A percentile compares a stretch with the other conserved stretches of the same genome.
Evolutionary conservation across 2,797 vertebrate species (phyloP).

Genomic region (Falco concolor): DNA sequence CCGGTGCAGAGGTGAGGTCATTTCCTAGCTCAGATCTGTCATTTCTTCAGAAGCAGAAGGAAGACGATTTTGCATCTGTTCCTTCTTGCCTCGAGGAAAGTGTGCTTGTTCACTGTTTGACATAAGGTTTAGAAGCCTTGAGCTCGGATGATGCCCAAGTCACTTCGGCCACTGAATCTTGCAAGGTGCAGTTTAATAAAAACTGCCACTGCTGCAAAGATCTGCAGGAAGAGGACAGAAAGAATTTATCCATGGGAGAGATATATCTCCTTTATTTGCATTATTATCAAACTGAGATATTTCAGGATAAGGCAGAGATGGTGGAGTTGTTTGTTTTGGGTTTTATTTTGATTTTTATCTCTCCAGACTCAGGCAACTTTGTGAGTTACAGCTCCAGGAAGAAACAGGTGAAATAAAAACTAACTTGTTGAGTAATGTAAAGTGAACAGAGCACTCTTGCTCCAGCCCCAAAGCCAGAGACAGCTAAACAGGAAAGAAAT

Average conservation of each 20-base stretch:
- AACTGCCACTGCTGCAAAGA: background rate
- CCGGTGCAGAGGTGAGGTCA: background rate
- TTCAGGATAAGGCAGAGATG: background rate
- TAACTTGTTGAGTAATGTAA: background rate
- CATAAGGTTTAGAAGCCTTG: background rate
- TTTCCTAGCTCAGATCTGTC: background rate
- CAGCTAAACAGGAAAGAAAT: background rate
- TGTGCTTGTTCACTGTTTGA: background rate
- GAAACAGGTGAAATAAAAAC: background rate
- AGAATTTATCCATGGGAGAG: background rate
- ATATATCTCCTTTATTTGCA: background rate
- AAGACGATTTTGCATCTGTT: background rate
- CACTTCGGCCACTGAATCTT: background rate
- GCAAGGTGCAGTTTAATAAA: background rate
- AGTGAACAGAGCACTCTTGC: background rate
- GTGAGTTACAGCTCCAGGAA: background rate
- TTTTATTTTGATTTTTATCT: background rate
- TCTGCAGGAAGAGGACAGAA: background rate
- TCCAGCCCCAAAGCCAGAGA: background rate
- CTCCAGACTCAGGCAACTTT: background rate
- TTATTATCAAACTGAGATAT: background rate
- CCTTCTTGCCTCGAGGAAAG: background rate
- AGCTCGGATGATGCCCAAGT: background rate
- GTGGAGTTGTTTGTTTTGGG: background rate
- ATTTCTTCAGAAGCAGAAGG: conserved; percentile 13